Base-by-base conservation (phyloP, 2,888 invertebrate species). In the Stenurella melanura region DNA sequence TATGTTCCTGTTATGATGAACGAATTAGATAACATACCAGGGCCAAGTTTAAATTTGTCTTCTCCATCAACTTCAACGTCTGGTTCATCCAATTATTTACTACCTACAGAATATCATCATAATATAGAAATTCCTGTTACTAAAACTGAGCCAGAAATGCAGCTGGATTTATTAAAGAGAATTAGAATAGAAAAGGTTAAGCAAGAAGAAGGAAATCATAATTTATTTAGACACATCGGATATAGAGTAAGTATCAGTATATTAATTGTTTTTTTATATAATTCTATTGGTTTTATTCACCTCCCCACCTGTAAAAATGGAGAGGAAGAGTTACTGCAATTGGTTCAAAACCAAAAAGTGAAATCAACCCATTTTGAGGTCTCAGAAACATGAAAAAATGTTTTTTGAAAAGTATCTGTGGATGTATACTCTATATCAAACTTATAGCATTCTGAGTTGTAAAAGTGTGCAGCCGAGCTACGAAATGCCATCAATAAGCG, bases 1-100 rank as follows among this genome's bases (percentile, higher is more conserved):
- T 93, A 94, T 89, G 94, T 96, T 1, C 94, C 96, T 11, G 95
- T 96, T 7, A 92, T 92, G 83, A 95, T 95, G 94, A 93, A 94
- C 56, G 95, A 96, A 69, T 91, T 91, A 34, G 82, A 81, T 84
- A 83, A 88, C 85, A 82, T 88, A 84, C 87, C 88, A 78, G 85
- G 86, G 18, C 85, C 86, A 6, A 85, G 85, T 73, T 63, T 80
- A 10, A 74, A 75, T n/a, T 21, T 34, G 7, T 34, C 71, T n/a
- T 64, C 73, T 12, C 63, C 78, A 6, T 75, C 78, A 7, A 66
- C 79, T 64, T 74, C 80, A 26, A 72, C 78, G 2, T 19, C 73
- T 0, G 54, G 64, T 38, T 67, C 68, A n/a, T 66, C 79, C 34
- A 88, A 88, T 81, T 88, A 88, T 81, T 78, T 89, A 61, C 72